Conservation (phyloP, 1,140 invertebrate genomes). For the Armadillidium nasatum region DNA sequence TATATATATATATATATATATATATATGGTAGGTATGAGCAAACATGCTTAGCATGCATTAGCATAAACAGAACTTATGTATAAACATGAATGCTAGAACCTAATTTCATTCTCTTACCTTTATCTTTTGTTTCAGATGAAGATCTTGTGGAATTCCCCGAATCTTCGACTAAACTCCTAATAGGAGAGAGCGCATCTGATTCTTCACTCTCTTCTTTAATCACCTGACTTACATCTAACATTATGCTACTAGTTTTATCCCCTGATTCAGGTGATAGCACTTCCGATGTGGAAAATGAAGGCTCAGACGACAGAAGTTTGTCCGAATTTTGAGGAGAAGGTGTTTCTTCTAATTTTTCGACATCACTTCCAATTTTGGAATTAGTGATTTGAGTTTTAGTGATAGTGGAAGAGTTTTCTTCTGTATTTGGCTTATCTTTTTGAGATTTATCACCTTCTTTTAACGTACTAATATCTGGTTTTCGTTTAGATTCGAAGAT, state of each 20-base stretch:
- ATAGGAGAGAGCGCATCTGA: constrained; percentile 26
- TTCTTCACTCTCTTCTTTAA: constrained; percentile 31
- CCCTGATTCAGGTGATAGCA: constrained; percentile 31
- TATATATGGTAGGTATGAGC: no score
- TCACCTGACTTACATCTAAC: constrained; percentile 32
- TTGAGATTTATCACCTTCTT: not conserved
- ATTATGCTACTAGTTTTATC: constrained; percentile 23
- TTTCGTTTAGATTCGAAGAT: constrained; percentile 33
- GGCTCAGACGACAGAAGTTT: constrained; percentile 12
- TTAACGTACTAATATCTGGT: constrained; percentile 17
- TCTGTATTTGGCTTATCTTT: not conserved
- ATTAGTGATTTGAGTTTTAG: not conserved
- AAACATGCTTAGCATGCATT: no score
- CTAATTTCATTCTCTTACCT: no score
- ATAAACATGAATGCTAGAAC: no score
- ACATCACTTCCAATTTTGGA: not conserved
- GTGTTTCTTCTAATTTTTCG: not conserved
- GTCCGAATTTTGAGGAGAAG: not conserved
- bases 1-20: no score
- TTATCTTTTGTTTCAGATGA: not conserved
- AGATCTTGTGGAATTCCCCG: not conserved
- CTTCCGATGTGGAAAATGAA: constrained; percentile 22
- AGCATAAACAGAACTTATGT: no score
- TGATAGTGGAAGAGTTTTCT: not conserved
- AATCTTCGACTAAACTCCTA: constrained; percentile 17